Evolutionary conservation across 2,797 vertebrate genomes (phyloP), one percentile per base, ranked within the genome.

Genomic region (Anguilla pacifica): DNA sequence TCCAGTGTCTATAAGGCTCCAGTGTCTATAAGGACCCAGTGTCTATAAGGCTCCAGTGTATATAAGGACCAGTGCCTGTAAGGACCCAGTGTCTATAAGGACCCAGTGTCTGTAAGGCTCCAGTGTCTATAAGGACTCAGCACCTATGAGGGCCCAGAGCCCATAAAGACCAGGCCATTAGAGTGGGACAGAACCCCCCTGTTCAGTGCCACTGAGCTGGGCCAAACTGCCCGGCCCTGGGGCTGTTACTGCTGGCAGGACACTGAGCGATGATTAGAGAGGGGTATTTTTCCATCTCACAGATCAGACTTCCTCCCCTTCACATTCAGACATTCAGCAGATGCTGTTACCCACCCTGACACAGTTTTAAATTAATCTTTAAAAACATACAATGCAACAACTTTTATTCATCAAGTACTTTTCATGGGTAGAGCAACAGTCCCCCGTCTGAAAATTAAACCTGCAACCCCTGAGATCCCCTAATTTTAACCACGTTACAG

Each of bases 1-100:
- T 3, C 64, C 22, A 6, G 64, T 15, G 64, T n/a, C 91, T 89
- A 96, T 94, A 96, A 95, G 96, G 95, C 89, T 92, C 49, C 49
- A 49, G 49, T 49, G 49, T 49, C 2, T 49, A 49, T 49, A 49
- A 49, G 2, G 49, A 49, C 49, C 49, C 49, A 49, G 49, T 49
- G 6, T 49, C 2, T 49, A 49, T 49, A 49, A 6, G 49, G 6
- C 2, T 6, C 49, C 49, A 49, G 49, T 49, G 49, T 49, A 2
- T 49, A 49, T 49, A 49, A 6, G 49, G 49, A 6, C 49, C 49
- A 35, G 35, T 35, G 35, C 35, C 35, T 35, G 35, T 35, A 35
- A 35, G 35, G 35, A 17, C 19, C 19, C 59, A 15, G 64, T 19
- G 64, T 7, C 91, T 89, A 96, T 94, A 96, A 95, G 96, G 95